Base-by-base conservation (phyloP, 2,797 vertebrate species). In the Lepidocolaptes lacrymiger region DNA sequence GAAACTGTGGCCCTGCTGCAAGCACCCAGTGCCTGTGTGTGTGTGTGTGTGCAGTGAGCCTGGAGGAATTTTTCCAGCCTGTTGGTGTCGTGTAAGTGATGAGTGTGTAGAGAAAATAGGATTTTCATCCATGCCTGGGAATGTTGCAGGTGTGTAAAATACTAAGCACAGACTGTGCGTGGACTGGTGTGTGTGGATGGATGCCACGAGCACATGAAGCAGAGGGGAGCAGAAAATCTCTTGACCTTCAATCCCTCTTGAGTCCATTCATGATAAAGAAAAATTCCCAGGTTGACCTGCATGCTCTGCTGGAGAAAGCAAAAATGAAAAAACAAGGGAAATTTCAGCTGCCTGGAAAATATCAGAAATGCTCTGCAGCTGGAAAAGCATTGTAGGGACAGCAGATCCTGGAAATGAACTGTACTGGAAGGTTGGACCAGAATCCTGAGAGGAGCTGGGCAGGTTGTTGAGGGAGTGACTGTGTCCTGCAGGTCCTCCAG, bases 401-500 rank as follows among this genome's bases (percentile, higher is more conserved):
- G 37, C 28, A 18, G 9, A 30, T 20, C 22, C 56, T 75, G 54
- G 23, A 49, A 49, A 8, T 34, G 28, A 68, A 18, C 6, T 11
- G 12, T 1, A 7, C 36, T 19, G 67, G 66, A 79, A 93, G 27
- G 61, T 37, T 24, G 12, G 22, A 41, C 8, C 1, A 2, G 44
- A 14, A 68, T 48, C 17, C 49, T n/a, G 13, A 58, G 19, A 15
- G 16, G 13, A 63, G 1, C 0, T 63, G 78, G 5, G 9, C 4
- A 54, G 52, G 30, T 7, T 43, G 5, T 28, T 58, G 16, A 12
- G 10, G 3, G 5, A 17, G 5, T 4, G 26, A 51, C 7, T 15
- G 1, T 14, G 26, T 61, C n/a, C 30, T 56, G 36, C 8, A 46
- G 22, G 15, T 71, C 8, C 18, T 36, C 15, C 32, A 52, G 43